Evolutionary conservation across 2,797 vertebrate genomes (phyloP).

Genomic region (Brachyrhaphis roseni): DNA sequence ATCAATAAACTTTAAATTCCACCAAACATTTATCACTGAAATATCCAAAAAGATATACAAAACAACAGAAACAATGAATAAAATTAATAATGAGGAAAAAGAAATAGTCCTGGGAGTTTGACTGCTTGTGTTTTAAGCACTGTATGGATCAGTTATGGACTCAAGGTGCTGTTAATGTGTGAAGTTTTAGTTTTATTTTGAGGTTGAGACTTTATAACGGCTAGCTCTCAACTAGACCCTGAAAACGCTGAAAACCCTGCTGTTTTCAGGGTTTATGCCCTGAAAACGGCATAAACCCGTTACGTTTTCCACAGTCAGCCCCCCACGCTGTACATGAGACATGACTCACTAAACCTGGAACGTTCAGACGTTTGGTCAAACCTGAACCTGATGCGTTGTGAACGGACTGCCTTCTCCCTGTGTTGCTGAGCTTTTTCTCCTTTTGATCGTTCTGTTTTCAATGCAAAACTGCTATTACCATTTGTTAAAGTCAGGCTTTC

Average conservation of each 20-base stretch:
- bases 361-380: background rate
- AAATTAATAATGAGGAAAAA: too few relatives aligned
- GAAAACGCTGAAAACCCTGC: too few relatives aligned
- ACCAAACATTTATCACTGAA: too few relatives aligned
- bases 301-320: background rate
- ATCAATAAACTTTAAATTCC: too few relatives aligned
- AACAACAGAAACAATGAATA: too few relatives aligned
- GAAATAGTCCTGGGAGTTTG: background rate
- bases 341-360: background rate
- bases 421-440: background rate
- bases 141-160: background rate
- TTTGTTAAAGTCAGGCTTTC: conserved; percentile 38
- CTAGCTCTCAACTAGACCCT: too few relatives aligned
- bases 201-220: background rate
- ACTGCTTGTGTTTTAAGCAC: background rate
- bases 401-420: background rate
- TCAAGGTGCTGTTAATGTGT: background rate
- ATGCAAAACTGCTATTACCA: conserved; percentile 26
- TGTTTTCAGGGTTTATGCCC: background rate
- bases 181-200: background rate
- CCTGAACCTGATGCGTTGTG: background rate
- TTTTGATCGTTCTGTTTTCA: conserved; percentile 10
- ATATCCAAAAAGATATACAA: too few relatives aligned
- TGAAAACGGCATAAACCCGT: background rate
- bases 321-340: background rate